phyloP scores from a whole-genome alignment of 1,140 invertebrate genomes.

The Penaeus vannamei region DNA sequence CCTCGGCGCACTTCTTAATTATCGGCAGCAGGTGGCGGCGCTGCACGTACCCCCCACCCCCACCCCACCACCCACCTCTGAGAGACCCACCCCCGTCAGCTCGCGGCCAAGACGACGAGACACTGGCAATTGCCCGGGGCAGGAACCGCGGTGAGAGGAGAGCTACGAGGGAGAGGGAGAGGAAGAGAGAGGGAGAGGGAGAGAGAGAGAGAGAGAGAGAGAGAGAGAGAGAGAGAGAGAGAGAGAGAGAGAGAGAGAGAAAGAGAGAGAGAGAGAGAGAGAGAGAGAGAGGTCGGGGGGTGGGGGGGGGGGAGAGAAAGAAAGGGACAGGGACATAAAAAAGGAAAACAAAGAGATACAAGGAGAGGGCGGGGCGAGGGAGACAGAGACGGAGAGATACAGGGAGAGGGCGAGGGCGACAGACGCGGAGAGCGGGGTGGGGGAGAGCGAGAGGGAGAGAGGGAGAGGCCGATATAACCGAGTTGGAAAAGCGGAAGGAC shows the following conservation, averaged over 20 bases:
- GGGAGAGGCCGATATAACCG: background rate
- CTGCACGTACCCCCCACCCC: no score
- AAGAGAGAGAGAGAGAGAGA: background rate
- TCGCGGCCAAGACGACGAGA: no score
- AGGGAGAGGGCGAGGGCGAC: background rate
- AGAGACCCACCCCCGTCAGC: no score
- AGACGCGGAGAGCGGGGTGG: background rate
- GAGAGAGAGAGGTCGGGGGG: no score
- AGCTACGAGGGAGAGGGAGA: background rate
- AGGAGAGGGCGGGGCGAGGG: background rate
- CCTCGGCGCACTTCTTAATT: slow-evolving; percentile 24
- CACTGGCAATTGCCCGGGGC: no score
- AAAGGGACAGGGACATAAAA: no score
- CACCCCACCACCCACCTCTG: no score
- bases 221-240: background rate
- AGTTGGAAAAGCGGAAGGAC: no score
- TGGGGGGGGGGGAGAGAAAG: no score
- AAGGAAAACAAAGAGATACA: no score
- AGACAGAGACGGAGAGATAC: no score
- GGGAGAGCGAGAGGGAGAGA: slow-evolving; percentile 1
- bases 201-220: background rate
- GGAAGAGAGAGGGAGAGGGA: background rate
- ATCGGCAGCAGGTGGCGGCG: background rate
- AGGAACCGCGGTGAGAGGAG: no score
- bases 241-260: background rate